Evolutionary conservation across 2,888 invertebrate genomes (phyloP), one percentile per base, ranked within the genome.

Genomic region (Cosmorhoe ocellata): DNA sequence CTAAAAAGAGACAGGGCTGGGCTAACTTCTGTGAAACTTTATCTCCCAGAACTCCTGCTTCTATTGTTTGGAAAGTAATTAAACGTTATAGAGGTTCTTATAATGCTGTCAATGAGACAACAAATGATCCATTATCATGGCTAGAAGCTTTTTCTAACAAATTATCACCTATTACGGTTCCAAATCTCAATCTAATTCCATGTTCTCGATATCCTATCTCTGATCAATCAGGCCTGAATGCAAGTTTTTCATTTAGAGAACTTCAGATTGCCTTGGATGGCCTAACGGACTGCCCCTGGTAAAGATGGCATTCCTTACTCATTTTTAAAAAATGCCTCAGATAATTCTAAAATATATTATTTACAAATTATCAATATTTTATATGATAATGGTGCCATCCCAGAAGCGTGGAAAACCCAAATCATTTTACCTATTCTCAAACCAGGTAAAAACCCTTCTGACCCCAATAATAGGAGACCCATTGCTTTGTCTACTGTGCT

Each of bases 381-480:
- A 10, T 48, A 37, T 26, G 46, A 42, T 0, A 5, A 46, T 6
- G 51, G 54, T 1, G 8, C n/a, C 1, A 13, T 58, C 1, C 59
- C 61, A 0, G 26, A 46, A 1, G 12, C 40, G 1, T 66, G 65
- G 68, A 64, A 59, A 38, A 27, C 36, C 0, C 62, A 67, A 46
- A 37, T 64, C 1, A 51, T 68, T 1, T 50, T 69, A 1, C 66
- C 66, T 0, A 48, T 68, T 14, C 13, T 59, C 5, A 68, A 68
- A 40, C 59, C 65, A 2, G 49, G 47, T 1, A 68, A 68, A 38
- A 14, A 41, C 18, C 48, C 62, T 8, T 43, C 37, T 1, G 40
- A 55, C 18, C 42, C 56, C 8, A 24, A 27, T 8, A 47, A 43
- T 0, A 61, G 55, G 10, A 2, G 40, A 55, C 18, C 42, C 55